Evolutionary conservation across 2,113 vertebrate genomes (phyloP).

Genomic region (Pluvianellus socialis): DNA sequence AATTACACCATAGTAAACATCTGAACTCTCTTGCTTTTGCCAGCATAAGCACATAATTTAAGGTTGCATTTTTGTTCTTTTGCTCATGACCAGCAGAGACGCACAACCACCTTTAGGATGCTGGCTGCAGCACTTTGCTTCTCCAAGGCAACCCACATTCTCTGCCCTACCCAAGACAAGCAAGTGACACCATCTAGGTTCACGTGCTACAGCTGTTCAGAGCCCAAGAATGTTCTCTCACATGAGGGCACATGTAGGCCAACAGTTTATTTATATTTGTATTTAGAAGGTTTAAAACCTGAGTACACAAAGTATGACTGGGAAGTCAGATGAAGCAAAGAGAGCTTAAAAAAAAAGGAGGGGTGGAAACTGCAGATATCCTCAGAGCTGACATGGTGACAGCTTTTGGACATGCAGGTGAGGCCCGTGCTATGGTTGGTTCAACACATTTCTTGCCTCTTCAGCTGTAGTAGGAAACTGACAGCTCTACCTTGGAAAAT

Average conservation of each 20-base stretch:
- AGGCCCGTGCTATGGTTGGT: background rate
- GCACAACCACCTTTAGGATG: background rate
- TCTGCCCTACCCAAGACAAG: background rate
- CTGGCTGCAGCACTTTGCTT: background rate
- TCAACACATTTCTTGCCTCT: background rate
- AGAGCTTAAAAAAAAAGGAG: background rate
- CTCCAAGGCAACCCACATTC: background rate
- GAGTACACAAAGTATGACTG: background rate
- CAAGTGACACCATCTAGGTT: background rate
- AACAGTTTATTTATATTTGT: background rate
- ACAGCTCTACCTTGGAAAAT: background rate
- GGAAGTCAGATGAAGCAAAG: background rate
- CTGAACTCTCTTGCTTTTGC: background rate
- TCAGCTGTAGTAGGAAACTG: background rate
- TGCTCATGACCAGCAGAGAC: background rate
- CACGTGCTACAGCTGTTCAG: fast-evolving
- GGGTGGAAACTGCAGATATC: background rate
- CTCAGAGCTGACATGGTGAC: background rate
- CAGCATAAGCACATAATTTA: background rate
- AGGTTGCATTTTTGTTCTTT: background rate
- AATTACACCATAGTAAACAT: background rate
- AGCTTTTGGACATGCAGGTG: background rate
- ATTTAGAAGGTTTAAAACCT: background rate
- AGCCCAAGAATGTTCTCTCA: background rate
- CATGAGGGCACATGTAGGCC: background rate